Evolutionary conservation across 2,113 vertebrate species (phyloP).

Genomic region (Brachyistius frenatus): DNA sequence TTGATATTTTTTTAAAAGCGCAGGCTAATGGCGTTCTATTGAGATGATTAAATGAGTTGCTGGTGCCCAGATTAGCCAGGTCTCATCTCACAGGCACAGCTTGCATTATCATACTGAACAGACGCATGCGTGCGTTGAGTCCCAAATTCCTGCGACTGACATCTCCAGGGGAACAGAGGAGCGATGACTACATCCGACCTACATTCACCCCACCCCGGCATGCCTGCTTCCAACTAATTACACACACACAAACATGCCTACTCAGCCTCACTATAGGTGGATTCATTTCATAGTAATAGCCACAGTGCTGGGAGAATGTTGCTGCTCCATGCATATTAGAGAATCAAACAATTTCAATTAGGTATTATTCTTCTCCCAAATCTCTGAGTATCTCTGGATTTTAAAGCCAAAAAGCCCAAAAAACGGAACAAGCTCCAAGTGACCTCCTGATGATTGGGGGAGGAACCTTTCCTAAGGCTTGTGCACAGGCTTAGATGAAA

Average conservation of each 20-base stretch:
- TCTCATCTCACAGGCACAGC: conserved; percentile 78
- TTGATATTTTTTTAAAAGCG: conserved; percentile 84
- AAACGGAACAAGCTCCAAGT: conserved; percentile 23
- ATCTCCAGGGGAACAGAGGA: conserved; percentile 79
- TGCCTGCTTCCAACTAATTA: conserved; percentile 65
- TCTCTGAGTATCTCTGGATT: conserved; percentile 3
- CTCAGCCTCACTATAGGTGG: conserved; percentile 52
- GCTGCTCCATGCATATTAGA: conserved; percentile 16
- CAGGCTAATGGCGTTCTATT: conserved; percentile 81
- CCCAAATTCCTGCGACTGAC: conserved; percentile 82
- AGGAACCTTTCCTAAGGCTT: conserved; percentile 37
- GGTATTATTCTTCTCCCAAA: not conserved
- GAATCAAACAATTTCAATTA: conserved; percentile 32
- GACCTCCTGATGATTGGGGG: conserved; percentile 43
- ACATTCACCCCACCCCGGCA: conserved; percentile 79
- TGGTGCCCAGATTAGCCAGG: conserved; percentile 79
- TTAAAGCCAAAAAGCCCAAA: conserved; percentile 12
- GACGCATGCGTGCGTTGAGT: conserved; percentile 81
- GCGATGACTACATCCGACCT: conserved; percentile 82
- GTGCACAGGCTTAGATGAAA: conserved; percentile 36
- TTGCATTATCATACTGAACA: conserved; percentile 83
- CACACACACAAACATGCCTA: conserved; percentile 57
- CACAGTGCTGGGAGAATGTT: conserved; percentile 16
- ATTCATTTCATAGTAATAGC: conserved; percentile 29
- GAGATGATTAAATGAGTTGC: conserved; percentile 84